A percentile compares a stretch with the other conserved stretches of the same genome.
These are phyloP conservation scores for Fistularia commersonii DNA, from an alignment of 2,797 vertebrate species.

Conservation along the genomic window DNA sequence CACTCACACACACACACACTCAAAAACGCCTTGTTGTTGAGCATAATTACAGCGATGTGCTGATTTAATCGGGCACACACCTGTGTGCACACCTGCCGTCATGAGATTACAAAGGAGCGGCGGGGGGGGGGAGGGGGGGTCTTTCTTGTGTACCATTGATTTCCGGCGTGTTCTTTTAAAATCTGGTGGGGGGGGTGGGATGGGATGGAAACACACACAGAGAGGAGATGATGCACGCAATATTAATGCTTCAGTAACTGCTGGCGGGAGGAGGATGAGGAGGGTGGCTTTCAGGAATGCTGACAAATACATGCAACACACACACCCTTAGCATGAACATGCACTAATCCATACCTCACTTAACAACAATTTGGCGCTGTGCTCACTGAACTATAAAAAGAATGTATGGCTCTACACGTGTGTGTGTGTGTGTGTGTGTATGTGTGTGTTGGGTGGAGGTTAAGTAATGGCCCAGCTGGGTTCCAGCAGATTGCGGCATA, in stretches of 20 bases:
- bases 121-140: too few species aligned
- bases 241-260: conserved; percentile 19
- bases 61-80: conserved; percentile 7
- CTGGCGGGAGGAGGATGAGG: conserved; percentile 5
- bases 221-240: conserved; percentile 3
- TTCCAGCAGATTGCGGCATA: conserved; percentile 47
- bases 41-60: neutral
- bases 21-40: neutral
- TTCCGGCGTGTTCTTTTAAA: too few species aligned
- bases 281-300: too few species aligned
- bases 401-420: too few species aligned
- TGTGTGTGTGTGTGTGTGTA: conserved; percentile 8
- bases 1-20: conserved; percentile 10
- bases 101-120: conserved; percentile 1
- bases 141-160: too few species aligned
- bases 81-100: conserved; percentile 15
- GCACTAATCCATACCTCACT: conserved; percentile 37
- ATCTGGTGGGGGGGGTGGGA: too few species aligned
- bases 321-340: neutral
- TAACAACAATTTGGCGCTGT: conserved; percentile 58
- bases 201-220: conserved; percentile 7
- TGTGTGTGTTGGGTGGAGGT: conserved; percentile 13
- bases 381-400: conserved; percentile 42
- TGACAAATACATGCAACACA: conserved; percentile 8
- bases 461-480: conserved; percentile 59